Base-by-base conservation (phyloP, 2,888 invertebrate species). In the Drosophila planitibia region DNA sequence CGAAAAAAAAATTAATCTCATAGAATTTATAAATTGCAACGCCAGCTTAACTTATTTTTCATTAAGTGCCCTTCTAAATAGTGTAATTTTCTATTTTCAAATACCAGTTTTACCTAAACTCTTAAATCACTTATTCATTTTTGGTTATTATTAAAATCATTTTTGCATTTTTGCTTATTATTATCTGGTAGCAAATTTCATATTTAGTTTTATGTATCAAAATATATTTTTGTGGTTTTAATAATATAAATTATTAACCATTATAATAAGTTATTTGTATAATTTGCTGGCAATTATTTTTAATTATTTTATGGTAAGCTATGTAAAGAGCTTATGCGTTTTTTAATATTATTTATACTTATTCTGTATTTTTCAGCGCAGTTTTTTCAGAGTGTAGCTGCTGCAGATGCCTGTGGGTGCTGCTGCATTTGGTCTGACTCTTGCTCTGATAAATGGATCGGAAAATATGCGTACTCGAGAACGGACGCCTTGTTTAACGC, bases 381-480 rank as follows among this genome's bases (percentile, higher is more conserved):
- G 9, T 28, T 28, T 39, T 14, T n/a, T 4, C 2, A 1, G n/a
- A 39, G 28, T 14, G 25, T 39, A 39, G 9, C 14, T 39, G 28
- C n/a, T 57, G 28, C 28, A 25, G 47, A 47, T n/a, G 35, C 7
- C 28, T 28, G 39, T 28, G 39, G 57, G 39, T 63, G 35, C 30
- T n/a, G 37, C 47, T 63, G 39, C 44, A 41, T 30, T 39, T 39
- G 39, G n/a, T 39, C 16, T 58, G 32, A 57, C 39, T 51, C 53
- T 74, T 81, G 65, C 86, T 77, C 84, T 88, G 83, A 87, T 90
- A 90, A 87, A 87, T 87, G 87, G 81, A 82, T 87, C 89, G 87
- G 87, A 87, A 87, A 87, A 87, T 87, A 77, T 86, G 84, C 83
- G 86, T 86, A 79, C 86, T 87, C 79, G 79, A 89, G 66, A 74